Evolutionary conservation across 37 sponge, comb jelly and placozoan genomes (phyloP).

Genomic region (Mnemiopsis leidyi): DNA sequence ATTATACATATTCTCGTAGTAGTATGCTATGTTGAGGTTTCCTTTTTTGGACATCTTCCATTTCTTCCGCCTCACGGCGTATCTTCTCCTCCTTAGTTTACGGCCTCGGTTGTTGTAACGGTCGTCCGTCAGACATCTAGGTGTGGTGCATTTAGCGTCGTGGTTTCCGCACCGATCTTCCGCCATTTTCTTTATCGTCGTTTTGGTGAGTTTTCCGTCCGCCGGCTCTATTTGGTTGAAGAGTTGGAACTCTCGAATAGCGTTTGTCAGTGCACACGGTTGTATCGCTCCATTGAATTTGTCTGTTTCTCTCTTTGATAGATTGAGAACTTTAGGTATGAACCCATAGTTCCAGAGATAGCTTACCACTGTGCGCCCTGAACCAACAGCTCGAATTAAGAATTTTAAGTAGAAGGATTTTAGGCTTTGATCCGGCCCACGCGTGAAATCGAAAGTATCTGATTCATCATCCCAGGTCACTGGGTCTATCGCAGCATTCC

Average conservation of each 20-base stretch:
- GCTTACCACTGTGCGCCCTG: not conserved
- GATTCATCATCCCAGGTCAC: not conserved
- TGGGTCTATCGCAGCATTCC: not conserved
- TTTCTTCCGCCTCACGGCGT: not conserved
- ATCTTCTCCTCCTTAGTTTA: not conserved
- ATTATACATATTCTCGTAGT: not conserved
- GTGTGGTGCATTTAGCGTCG: constrained; percentile 18
- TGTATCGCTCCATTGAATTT: not conserved
- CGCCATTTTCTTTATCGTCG: not conserved
- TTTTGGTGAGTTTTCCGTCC: not conserved
- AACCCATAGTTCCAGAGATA: constrained; percentile 56
- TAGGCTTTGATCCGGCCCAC: not conserved
- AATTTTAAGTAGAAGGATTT: not conserved
- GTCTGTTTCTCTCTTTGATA: not conserved
- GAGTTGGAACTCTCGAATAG: constrained; percentile 2
- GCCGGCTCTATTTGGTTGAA: not conserved
- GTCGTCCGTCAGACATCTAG: not conserved
- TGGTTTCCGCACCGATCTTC: constrained; percentile 21
- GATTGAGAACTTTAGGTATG: constrained; percentile 31
- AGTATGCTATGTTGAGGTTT: not conserved
- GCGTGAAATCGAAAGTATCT: not conserved
- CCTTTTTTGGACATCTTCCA: not conserved
- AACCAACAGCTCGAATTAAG: not conserved
- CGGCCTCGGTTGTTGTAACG: not conserved
- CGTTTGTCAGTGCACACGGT: constrained; percentile 46